A percentile compares a stretch with the other conserved stretches of the same genome.
Evolutionary conservation across 2,888 invertebrate species (phyloP).

Genomic region (Harmothoe impar): DNA sequence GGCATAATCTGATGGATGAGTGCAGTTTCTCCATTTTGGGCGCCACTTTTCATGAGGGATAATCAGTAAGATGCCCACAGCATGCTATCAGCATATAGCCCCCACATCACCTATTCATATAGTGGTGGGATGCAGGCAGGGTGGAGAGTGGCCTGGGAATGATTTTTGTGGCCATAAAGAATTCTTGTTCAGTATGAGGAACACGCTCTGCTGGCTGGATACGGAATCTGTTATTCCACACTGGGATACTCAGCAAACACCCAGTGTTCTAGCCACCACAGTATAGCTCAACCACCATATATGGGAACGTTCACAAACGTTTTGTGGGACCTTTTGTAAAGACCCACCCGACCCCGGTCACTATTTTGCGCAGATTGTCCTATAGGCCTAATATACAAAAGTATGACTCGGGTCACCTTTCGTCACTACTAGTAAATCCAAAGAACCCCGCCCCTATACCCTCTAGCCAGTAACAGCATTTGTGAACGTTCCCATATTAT

Average conservation of each 20-base stretch:
- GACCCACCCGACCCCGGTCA: no score
- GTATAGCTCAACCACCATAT: neutral
- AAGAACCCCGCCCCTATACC: no score
- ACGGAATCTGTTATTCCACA: constrained; percentile 23
- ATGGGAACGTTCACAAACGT: no score
- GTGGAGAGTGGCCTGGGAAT: neutral
- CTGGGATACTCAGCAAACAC: neutral
- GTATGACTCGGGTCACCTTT: no score
- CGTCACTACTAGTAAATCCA: no score
- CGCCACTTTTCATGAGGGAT: neutral
- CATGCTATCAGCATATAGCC: neutral
- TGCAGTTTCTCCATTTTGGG: neutral
- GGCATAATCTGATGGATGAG: neutral
- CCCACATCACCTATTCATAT: neutral
- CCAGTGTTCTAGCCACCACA: neutral
- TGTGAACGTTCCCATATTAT: no score
- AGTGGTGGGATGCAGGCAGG: neutral
- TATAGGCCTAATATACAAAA: no score
- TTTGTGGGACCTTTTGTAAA: no score
- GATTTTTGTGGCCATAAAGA: constrained; percentile 20
- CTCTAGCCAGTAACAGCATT: no score
- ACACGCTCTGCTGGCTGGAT: neutral
- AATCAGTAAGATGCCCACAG: constrained; percentile 2
- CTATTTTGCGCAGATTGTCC: no score
- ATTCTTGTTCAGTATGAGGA: constrained; percentile 12